A percentile compares a stretch with the other conserved stretches of the same genome.
Evolutionary conservation across 1,140 invertebrate species (phyloP).

Genomic region (Hylyphantes graminicola): DNA sequence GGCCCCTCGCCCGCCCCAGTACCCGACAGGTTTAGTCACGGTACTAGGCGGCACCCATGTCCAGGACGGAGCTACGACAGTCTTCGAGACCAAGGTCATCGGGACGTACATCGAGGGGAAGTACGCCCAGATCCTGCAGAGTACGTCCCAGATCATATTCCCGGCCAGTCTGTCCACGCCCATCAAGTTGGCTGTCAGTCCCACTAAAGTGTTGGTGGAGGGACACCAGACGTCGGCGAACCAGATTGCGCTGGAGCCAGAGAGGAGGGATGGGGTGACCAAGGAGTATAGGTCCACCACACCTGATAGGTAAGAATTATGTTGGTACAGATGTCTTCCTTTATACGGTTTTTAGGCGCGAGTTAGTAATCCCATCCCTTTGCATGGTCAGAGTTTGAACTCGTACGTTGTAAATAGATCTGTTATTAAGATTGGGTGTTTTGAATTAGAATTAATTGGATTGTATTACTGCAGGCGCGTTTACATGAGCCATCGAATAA

Average conservation of each 20-base stretch:
- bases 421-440: too few relatives aligned
- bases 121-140: conserved; percentile 81
- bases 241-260: conserved; percentile 11
- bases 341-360: too few relatives aligned
- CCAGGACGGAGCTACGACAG: conserved; percentile 83
- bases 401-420: too few relatives aligned
- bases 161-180: conserved; percentile 41
- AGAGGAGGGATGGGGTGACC: not conserved
- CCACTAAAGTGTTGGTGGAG: conserved; percentile 1
- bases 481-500: too few relatives aligned
- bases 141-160: conserved; percentile 72
- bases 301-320: conserved; percentile 25
- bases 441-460: too few relatives aligned
- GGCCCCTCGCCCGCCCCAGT: conserved; percentile 64
- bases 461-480: too few relatives aligned
- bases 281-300: conserved; percentile 47
- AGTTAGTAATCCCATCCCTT: too few relatives aligned
- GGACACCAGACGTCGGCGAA: conserved; percentile 25
- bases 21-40: conserved; percentile 81
- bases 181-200: conserved; percentile 7
- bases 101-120: conserved; percentile 88
- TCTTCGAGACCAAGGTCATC: conserved; percentile 87
- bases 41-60: conserved; percentile 84
- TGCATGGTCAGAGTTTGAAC: too few relatives aligned
- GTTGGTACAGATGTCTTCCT: too few relatives aligned